phyloP scores from a whole-genome alignment of 2,888 invertebrate genomes.

The Hyposoter dolosus region DNA sequence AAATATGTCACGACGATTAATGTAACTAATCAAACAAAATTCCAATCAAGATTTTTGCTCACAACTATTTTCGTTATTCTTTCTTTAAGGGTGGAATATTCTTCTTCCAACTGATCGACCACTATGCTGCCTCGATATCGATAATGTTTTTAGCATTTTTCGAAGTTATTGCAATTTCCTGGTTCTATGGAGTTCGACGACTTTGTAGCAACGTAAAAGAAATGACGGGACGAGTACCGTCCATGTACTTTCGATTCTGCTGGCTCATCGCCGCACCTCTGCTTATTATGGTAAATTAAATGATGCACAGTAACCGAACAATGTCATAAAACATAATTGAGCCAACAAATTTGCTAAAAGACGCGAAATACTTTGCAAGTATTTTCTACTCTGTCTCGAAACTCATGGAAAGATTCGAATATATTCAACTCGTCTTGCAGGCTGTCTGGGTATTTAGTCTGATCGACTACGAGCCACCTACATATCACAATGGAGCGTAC shows the following conservation, averaged over 20 bases:
- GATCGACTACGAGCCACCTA: slow-evolving; percentile 94
- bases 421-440: slow-evolving; percentile 82
- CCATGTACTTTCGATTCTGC: slow-evolving; percentile 93
- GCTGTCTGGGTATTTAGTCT: slow-evolving; percentile 95
- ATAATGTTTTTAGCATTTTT: slow-evolving; percentile 97
- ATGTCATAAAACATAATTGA: not conserved
- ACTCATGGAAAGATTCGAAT: not conserved
- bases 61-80: not conserved
- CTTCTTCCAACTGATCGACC: slow-evolving; percentile 96
- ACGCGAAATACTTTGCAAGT: not conserved
- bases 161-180: slow-evolving; percentile 95
- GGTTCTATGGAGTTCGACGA: slow-evolving; percentile 95
- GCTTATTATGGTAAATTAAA: slow-evolving; percentile 88
- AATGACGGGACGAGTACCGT: slow-evolving; percentile 94
- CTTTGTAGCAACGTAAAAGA: slow-evolving; percentile 94
- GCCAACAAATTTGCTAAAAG: not conserved
- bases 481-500: slow-evolving; percentile 92
- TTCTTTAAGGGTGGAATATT: slow-evolving; percentile 93
- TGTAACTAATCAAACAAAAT: no score
- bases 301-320: not conserved
- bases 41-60: not conserved
- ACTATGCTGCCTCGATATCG: slow-evolving; percentile 96
- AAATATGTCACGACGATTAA: no score
- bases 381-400: not conserved
- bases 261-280: slow-evolving; percentile 94